These are phyloP conservation scores for Momotus momota DNA, from an alignment of 2,797 vertebrate genomes.

Conservation along the genomic window DNA sequence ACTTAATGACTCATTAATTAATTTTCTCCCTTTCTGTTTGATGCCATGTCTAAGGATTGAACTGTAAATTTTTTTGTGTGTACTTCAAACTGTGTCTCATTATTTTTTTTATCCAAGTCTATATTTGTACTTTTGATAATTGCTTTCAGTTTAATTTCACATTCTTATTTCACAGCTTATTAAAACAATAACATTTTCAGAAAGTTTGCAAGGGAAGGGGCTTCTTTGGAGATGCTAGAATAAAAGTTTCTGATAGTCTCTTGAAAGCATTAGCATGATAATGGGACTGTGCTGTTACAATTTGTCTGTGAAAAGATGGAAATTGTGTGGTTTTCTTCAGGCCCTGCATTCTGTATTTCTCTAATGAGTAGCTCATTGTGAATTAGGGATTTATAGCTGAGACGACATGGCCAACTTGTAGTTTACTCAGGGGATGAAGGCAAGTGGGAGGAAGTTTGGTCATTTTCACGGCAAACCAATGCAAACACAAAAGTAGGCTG, in stretches of 20 bases:
- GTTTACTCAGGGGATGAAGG: not conserved
- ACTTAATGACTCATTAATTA: not conserved
- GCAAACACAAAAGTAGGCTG: not conserved
- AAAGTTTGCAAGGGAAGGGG: not conserved
- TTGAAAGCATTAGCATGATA: not conserved
- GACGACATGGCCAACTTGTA: not conserved
- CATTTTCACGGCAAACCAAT: not conserved
- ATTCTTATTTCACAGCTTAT: not conserved
- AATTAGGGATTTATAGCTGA: not conserved
- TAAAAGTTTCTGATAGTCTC: not conserved
- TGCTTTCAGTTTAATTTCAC: not conserved
- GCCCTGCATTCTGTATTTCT: not conserved
- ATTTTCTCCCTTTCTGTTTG: slow-evolving; percentile 19
- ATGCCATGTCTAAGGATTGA: not conserved
- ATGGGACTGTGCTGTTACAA: not conserved
- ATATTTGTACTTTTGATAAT: not conserved
- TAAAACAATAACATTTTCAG: not conserved
- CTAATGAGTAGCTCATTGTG: slow-evolving; percentile 8
- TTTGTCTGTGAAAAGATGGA: not conserved
- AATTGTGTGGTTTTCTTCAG: not conserved
- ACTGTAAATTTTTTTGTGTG: not conserved
- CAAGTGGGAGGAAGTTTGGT: not conserved
- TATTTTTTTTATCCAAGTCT: not conserved
- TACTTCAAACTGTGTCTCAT: not conserved
- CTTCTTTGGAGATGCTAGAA: not conserved